Evolutionary conservation across 2,797 vertebrate species (phyloP).

Genomic region (Lophotriccus pileatus): DNA sequence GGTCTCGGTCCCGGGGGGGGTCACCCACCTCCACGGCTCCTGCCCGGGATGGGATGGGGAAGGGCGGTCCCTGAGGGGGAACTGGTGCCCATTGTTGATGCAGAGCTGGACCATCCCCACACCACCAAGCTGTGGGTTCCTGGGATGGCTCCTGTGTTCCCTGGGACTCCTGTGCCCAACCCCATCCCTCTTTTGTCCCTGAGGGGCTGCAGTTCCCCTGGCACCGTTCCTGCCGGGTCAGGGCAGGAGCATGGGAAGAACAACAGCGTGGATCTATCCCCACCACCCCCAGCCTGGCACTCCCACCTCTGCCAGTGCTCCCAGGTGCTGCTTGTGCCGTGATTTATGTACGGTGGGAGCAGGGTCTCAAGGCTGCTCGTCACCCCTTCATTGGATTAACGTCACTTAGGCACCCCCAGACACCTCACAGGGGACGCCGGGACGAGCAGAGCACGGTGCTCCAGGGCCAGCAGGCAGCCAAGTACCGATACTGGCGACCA

Average conservation of each 20-base stretch:
- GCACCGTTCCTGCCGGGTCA: too few species aligned
- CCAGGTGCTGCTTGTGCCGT: background rate
- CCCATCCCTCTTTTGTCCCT: background rate
- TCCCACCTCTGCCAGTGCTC: background rate
- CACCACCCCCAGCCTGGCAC: background rate
- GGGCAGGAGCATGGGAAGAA: background rate
- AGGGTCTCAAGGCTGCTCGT: background rate
- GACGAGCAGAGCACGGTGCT: fast-evolving
- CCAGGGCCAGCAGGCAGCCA: background rate
- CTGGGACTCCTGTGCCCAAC: too few species aligned
- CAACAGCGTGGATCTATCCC: background rate
- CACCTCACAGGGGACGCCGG: fast-evolving
- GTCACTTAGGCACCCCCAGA: background rate
- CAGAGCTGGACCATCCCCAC: background rate
- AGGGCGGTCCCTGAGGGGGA: fast-evolving
- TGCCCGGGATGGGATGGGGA: background rate
- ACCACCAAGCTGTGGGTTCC: background rate
- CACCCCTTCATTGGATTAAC: background rate
- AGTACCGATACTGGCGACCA: fast-evolving
- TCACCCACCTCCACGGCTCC: fast-evolving
- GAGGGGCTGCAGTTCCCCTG: background rate
- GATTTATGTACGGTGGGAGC: fast-evolving
- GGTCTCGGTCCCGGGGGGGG: fast-evolving
- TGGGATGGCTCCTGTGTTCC: background rate
- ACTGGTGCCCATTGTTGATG: fast-evolving